Evolutionary conservation across 2,888 invertebrate genomes (phyloP), one percentile per base, ranked within the genome.

Genomic region (Drosophila peninsularis): DNA sequence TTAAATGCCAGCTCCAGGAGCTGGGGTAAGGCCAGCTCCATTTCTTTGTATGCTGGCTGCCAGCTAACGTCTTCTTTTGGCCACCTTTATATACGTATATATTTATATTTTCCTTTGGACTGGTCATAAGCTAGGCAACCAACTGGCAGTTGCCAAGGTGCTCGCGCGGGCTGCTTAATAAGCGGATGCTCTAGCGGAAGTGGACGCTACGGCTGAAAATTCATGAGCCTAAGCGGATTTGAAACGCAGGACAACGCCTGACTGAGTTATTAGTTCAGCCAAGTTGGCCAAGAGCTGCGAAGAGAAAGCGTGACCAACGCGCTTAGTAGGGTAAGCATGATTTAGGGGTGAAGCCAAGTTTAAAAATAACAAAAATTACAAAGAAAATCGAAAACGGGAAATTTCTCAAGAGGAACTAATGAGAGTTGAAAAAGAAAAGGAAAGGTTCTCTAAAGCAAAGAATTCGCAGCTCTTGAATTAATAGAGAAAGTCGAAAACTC

Each of bases 1-100:
- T 90, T 90, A 91, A 90, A 90, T 86, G 89, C 88, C 88, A 79
- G 54, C 50, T 58, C 57, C 19, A 34, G 64, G 49, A 52, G 64
- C 36, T 27, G 68, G 54, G 57, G 65, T 11, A 34, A 32, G 47
- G 30, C 47, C 64, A 39, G 45, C 21, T 36, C 32, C 56, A 47
- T 69, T 82, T 64, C 80, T 79, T 86, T 86, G 81, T 81, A 42
- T 72, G 75, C 58, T 49, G 42, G 78, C 58, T 49, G 42, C 68
- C 52, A 39, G 53, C 62, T 72, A 69, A 69, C 72, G 73, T 78
- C 66, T 76, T 72, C 68, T 62, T 73, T 54, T 63, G 73, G 67
- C 53, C 54, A 61, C 52, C 54, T 47, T 63, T 37, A 24, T 52
- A 36, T n/a, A 50, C 1, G 21, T 27, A 34, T 37, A 34, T 21